These are phyloP conservation scores for Xyrauchen texanus DNA, from an alignment of 2,113 vertebrate genomes.

Conservation along the genomic window DNA sequence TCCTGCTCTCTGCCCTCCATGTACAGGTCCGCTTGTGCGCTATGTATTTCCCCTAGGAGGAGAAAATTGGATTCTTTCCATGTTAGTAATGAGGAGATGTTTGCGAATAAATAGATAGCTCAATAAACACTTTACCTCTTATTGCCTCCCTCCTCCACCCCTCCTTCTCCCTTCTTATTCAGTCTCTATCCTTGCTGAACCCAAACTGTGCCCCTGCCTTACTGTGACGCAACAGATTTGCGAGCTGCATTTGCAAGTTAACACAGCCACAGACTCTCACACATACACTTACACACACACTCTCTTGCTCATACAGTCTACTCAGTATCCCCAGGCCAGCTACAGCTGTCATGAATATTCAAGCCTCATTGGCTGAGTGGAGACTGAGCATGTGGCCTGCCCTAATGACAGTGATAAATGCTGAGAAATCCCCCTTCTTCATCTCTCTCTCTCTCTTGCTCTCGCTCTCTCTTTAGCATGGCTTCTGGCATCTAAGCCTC, in stretches of 20 bases:
- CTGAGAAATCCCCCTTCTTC: conserved; percentile 61
- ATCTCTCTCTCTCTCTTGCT: conserved; percentile 35
- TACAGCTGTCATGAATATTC: conserved; percentile 58
- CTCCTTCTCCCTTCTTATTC: neutral
- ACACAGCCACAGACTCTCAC: conserved; percentile 6
- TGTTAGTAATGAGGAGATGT: conserved; percentile 78
- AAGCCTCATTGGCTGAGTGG: conserved; percentile 58
- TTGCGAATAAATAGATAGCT: conserved; percentile 81
- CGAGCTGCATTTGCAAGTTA: conserved; percentile 3
- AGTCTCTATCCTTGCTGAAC: conserved; percentile 41
- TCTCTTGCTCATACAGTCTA: conserved; percentile 38
- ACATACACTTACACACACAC: conserved; percentile 3
- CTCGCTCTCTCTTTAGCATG: conserved; percentile 42
- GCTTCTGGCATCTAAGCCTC: conserved; percentile 52
- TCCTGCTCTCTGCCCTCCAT: conserved; percentile 1
- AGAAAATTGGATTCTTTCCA: conserved; percentile 79
- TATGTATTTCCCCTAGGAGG: conserved; percentile 59
- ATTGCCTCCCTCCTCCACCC: conserved; percentile 61
- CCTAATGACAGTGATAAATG: conserved; percentile 79
- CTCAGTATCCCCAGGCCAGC: conserved; percentile 51
- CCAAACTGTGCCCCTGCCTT: conserved; percentile 37
- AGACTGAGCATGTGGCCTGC: conserved; percentile 45
- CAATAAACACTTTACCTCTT: conserved; percentile 81
- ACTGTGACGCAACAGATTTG: conserved; percentile 35
- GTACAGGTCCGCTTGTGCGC: conserved; percentile 23